Evolutionary conservation across 2,113 vertebrate species (phyloP), one percentile per base, ranked within the genome.

Genomic region (Ameiurus melas): DNA sequence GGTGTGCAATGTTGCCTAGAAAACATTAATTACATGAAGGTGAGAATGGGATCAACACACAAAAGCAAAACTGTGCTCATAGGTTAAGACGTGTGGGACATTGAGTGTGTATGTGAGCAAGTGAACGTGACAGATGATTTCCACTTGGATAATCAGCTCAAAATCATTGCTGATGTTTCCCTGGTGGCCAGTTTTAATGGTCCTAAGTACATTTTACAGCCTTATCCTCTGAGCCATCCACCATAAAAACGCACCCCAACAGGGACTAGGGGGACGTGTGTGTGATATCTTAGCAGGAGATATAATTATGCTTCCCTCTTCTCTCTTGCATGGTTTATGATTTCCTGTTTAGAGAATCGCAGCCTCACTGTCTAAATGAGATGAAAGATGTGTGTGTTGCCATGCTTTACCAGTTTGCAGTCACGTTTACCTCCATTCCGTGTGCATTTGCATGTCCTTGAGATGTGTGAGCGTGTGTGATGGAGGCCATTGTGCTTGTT

Each of bases 321-420:
- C 53, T 68, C 19, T 89, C 25, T 51, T 57, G 80, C 71, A 86
- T 39, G 43, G 62, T 86, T 88, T 83, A 70, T 6, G 2, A 60
- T 73, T 89, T 90, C 90, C 85, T 88, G 87, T 90, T 87, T 89
- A 84, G 73, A 27, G 58, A 90, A 36, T 36, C 12, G 51, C 58
- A 71, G 70, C 70, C n/a, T 27, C 1, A 13, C 55, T 78, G 83
- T 77, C 83, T 84, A 73, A 47, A 90, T 84, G 27, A 85, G 64
- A 68, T 39, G 60, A 62, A 53, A 47, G 20, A 33, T 79, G 43
- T 88, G 62, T 51, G 12, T 62, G 13, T 51, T 36, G 27, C 19
- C 19, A 20, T 83, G 53, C 55, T 30, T 51, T 33, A 43, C 71
- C 71, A 57, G 81, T 55, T 12, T 77, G 47, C 66, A 86, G 66